Conservation (phyloP, 1,140 invertebrate species). For the Aphis gossypii region DNA sequence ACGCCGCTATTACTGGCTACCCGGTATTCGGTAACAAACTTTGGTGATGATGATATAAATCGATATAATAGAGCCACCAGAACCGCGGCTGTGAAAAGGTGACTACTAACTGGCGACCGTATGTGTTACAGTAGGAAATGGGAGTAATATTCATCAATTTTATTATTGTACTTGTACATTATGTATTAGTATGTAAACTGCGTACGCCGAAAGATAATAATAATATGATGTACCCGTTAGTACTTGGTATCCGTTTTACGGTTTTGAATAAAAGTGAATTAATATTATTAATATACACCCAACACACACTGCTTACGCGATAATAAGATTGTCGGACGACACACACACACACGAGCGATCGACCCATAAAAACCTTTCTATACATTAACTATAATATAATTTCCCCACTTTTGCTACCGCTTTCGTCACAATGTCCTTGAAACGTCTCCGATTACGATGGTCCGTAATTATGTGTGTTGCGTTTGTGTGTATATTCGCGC, state of each 20-base stretch:
- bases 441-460: not conserved
- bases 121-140: not conserved
- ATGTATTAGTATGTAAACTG: too few species aligned
- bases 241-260: not conserved
- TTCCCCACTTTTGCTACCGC: not conserved
- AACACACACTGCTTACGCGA: not conserved
- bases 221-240: not conserved
- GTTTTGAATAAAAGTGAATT: not conserved
- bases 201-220: not conserved
- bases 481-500: not conserved
- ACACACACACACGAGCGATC: not conserved
- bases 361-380: constrained; percentile 6
- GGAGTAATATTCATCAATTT: not conserved
- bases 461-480: not conserved
- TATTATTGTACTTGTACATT: too few species aligned
- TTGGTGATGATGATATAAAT: not conserved
- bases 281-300: not conserved
- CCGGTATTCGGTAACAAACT: constrained; percentile 5
- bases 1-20: not conserved
- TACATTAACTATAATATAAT: not conserved
- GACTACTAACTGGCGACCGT: not conserved
- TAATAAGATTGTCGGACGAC: not conserved
- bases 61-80: not conserved
- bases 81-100: not conserved
- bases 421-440: constrained; percentile 2